These are phyloP conservation scores for Cichladusa arquata DNA, from an alignment of 2,113 vertebrate species.

Conservation along the genomic window DNA sequence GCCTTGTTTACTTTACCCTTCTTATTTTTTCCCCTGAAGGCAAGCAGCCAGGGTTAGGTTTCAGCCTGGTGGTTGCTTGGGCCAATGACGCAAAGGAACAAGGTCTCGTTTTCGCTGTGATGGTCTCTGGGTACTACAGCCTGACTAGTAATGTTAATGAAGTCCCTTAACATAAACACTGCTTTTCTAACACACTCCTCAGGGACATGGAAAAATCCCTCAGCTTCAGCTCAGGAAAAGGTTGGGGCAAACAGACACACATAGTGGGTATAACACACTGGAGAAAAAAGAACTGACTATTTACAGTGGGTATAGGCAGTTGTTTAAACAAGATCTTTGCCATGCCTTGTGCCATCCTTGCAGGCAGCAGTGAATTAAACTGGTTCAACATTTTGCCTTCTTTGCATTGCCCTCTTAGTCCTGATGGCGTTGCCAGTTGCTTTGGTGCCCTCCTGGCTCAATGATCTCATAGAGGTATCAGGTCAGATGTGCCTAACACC, in stretches of 20 bases:
- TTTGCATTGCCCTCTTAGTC: background rate
- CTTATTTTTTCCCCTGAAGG: slow-evolving; percentile 5
- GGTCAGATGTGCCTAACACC: background rate
- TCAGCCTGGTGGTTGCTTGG: slow-evolving; percentile 10
- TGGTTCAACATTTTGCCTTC: background rate
- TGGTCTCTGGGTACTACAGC: background rate
- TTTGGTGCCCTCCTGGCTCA: background rate
- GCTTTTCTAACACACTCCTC: slow-evolving; percentile 20
- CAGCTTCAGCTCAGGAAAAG: background rate
- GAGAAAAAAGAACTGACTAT: background rate
- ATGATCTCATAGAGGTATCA: background rate
- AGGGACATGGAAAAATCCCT: slow-evolving; percentile 33
- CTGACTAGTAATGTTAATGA: slow-evolving; percentile 4
- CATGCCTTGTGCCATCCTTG: background rate
- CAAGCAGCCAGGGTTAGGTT: slow-evolving; percentile 31
- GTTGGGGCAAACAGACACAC: background rate
- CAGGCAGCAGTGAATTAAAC: background rate
- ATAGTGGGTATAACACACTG: fast-evolving
- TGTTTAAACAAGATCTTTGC: background rate
- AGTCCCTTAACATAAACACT: slow-evolving; percentile 40
- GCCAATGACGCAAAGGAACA: slow-evolving; percentile 34
- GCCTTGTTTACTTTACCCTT: slow-evolving; percentile 31
- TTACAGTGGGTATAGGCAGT: background rate
- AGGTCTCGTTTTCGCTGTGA: background rate
- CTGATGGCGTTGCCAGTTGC: background rate